Evolutionary conservation across 2,888 invertebrate genomes (phyloP), one percentile per base, ranked within the genome.

Genomic region (Hyppa rectilinea): DNA sequence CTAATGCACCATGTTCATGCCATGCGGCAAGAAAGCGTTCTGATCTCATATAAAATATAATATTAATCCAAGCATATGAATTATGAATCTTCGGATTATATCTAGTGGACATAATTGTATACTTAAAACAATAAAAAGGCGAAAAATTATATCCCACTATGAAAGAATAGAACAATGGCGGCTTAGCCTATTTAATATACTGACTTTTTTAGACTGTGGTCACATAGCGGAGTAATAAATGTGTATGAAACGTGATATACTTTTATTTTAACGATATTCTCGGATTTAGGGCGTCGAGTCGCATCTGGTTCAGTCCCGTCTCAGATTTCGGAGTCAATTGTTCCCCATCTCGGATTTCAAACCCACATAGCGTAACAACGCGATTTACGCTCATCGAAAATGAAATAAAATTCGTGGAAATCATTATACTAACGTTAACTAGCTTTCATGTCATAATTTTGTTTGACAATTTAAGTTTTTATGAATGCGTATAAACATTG

Each of bases 241-340:
- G 49, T 59, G 58, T 65, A 60, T 49, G 60, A 58, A 71, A 80
- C 76, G 83, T 80, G 80, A 82, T 66, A 58, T 29, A 34, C 62
- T 73, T 71, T 63, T 58, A 49, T 59, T 62, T 9, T 49, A 60
- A 31, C 40, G 40, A 67, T 67, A 53, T 49, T 45, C 36, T 56
- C 12, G 36, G 62, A 61, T 78, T 72, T 50, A 53, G 31, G 59
- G 43, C 59, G 26, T 74, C 40, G 23, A 43, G 49, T 29, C n/a
- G 20, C 29, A 55, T 38, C 23, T 52, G 12, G 67, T 58, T 64
- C 9, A 23, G 6, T 38, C 26, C 29, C 29, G 29, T 52, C 31
- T 47, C 56, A 4, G n/a, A 62, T 59, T 40, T 59, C 58, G 14
- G n/a, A 59, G 40, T 29, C 40, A 43, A n/a, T 43, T n/a, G 59